These are phyloP conservation scores for Abscondita cerata DNA, from an alignment of 2,888 invertebrate species.

Conservation along the genomic window DNA sequence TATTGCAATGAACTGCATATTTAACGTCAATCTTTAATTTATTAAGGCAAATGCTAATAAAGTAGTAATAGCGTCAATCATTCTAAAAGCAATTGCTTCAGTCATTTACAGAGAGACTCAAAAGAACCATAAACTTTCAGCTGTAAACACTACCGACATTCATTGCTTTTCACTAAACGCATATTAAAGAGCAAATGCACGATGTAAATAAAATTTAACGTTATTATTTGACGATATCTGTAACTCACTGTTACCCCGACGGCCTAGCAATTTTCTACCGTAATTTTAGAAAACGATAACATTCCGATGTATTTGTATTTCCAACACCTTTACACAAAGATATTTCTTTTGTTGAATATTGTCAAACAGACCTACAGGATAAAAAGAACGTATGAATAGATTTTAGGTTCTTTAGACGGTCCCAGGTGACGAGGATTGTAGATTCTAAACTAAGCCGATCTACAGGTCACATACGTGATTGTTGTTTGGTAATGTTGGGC, in stretches of 20 bases:
- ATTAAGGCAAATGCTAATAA: conserved; percentile 11
- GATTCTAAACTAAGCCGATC: conserved; percentile 35
- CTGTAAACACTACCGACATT: conserved; percentile 20
- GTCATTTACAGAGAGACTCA: neutral
- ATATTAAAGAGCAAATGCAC: neutral
- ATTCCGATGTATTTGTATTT: conserved; percentile 45
- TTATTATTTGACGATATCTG: neutral
- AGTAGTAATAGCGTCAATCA: conserved; percentile 12
- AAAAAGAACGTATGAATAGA: conserved; percentile 45
- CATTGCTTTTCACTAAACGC: conserved; percentile 15
- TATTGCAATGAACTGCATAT: no score
- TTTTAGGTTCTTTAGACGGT: conserved; percentile 35
- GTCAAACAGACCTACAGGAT: conserved; percentile 46
- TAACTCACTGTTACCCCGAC: conserved; percentile 16
- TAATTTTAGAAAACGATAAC: conserved; percentile 44
- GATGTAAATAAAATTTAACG: neutral
- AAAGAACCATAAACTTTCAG: conserved; percentile 2
- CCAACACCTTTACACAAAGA: conserved; percentile 50
- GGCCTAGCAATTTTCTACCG: conserved; percentile 43
- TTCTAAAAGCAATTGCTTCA: conserved; percentile 8
- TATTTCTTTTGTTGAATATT: conserved; percentile 50
- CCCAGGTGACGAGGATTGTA: conserved; percentile 47
- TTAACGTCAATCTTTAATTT: conserved; percentile 9
- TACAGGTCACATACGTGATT: conserved; percentile 20
- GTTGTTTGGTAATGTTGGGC: conserved; percentile 24